These are phyloP conservation scores for Montipora capitata DNA, from an alignment of 92 coral and sea anemone species.

Conservation along the genomic window DNA sequence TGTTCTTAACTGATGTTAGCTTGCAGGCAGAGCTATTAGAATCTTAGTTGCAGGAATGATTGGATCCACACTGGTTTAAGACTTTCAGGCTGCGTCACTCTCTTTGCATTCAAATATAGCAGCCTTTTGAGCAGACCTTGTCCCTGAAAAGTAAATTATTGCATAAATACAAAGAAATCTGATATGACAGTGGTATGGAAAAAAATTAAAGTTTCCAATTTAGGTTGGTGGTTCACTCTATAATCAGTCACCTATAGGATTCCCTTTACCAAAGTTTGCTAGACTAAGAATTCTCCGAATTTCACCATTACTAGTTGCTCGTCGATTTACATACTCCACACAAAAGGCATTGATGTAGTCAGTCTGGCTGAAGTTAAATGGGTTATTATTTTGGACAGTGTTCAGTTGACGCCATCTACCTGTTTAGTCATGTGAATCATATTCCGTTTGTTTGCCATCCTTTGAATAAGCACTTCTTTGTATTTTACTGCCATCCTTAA, in stretches of 20 bases:
- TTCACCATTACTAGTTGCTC: too few relatives aligned
- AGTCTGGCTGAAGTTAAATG: too few relatives aligned
- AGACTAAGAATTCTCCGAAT: too few relatives aligned
- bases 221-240: too few relatives aligned
- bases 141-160: slow-evolving; percentile 18
- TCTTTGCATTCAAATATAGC: slow-evolving; percentile 36
- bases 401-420: background rate
- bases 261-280: too few relatives aligned
- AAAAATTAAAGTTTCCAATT: too few relatives aligned
- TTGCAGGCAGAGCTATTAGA: background rate
- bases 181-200: too few relatives aligned
- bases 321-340: too few relatives aligned
- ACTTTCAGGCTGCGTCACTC: slow-evolving; percentile 34
- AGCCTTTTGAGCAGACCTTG: slow-evolving; percentile 47
- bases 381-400: background rate
- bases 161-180: background rate
- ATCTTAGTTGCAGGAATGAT: slow-evolving; percentile 53
- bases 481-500: slow-evolving; percentile 3
- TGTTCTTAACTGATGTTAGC: background rate
- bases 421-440: slow-evolving; percentile 28
- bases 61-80: slow-evolving; percentile 43
- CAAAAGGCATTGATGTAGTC: too few relatives aligned
- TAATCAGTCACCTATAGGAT: too few relatives aligned
- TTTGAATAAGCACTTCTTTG: slow-evolving; percentile 14
- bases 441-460: slow-evolving; percentile 15